phyloP scores from a whole-genome alignment of 2,888 invertebrate species.

The Hymenopus coronatus region DNA sequence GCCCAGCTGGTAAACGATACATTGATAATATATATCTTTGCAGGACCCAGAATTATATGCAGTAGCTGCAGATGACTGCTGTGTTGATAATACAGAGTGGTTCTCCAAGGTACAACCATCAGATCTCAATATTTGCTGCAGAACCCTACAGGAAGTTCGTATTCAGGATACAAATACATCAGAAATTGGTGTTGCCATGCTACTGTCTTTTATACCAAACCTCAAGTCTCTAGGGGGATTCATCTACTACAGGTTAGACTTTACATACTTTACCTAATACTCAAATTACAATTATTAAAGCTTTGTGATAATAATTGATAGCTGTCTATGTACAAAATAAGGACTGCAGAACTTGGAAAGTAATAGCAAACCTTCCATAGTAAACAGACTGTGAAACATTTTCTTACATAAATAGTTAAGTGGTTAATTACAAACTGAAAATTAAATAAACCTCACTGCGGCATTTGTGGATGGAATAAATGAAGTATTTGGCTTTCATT shows the following conservation, averaged over 20 bases:
- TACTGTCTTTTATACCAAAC: constrained; percentile 39
- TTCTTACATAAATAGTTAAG: too few species aligned
- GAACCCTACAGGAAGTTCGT: constrained; percentile 39
- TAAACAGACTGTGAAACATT: too few species aligned
- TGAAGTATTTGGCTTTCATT: too few species aligned
- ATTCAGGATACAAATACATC: constrained; percentile 43
- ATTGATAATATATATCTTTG: not conserved
- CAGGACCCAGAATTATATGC: constrained; percentile 21
- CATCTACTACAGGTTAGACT: constrained; percentile 39
- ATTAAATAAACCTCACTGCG: too few species aligned
- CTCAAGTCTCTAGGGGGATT: constrained; percentile 41
- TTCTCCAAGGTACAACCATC: not conserved
- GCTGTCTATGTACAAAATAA: too few species aligned
- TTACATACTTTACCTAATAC: not conserved
- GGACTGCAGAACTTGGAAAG: too few species aligned
- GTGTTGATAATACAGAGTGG: constrained; percentile 1
- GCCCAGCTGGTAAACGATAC: not conserved
- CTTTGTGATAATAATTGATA: too few species aligned
- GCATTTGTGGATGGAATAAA: too few species aligned
- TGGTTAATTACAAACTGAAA: too few species aligned
- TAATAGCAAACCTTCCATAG: too few species aligned
- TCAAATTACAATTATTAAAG: too few species aligned
- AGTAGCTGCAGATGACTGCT: not conserved
- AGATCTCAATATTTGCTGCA: constrained; percentile 37
- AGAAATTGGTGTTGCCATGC: constrained; percentile 38